Conservation (phyloP, 2,888 invertebrate genomes). For the Andrena flavipes region DNA sequence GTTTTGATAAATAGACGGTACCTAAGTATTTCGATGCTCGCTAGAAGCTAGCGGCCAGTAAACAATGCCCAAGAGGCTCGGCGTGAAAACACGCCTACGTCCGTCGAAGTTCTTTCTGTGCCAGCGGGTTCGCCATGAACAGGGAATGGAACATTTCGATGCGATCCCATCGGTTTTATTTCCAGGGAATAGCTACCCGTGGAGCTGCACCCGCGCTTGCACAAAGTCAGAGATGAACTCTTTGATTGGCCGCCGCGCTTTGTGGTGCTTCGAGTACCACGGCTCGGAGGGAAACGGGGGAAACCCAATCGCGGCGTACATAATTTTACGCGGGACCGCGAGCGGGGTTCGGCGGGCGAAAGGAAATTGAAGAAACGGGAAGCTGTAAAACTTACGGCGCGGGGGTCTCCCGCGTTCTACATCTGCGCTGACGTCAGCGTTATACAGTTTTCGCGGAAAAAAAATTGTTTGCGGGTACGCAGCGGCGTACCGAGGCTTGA, state of each 20-base stretch:
- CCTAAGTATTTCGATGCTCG: too few relatives aligned
- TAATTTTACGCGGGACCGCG: conserved; percentile 7
- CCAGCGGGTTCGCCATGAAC: too few relatives aligned
- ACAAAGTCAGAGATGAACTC: conserved; percentile 19
- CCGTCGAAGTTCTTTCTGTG: too few relatives aligned
- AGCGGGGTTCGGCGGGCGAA: neutral
- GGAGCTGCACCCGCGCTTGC: neutral
- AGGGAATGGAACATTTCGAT: too few relatives aligned
- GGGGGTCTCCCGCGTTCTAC: neutral
- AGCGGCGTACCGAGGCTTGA: conserved; percentile 1
- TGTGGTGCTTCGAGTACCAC: neutral
- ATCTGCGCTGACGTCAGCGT: conserved; percentile 3
- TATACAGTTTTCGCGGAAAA: neutral
- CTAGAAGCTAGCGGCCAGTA: too few relatives aligned
- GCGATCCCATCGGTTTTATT: conserved; percentile 9
- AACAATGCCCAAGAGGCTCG: too few relatives aligned
- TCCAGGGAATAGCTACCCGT: conserved; percentile 4
- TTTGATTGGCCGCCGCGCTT: conserved; percentile 20
- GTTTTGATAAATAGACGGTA: too few relatives aligned
- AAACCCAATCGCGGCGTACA: conserved; percentile 4
- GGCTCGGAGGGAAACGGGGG: neutral
- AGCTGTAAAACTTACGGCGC: neutral
- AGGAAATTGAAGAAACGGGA: conserved; percentile 6
- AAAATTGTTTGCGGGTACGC: neutral
- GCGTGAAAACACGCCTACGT: too few relatives aligned